Percentiles rank a stretch among this genome's conserved stretches.
Evolutionary conservation across 2,113 vertebrate genomes (phyloP).

Genomic region (Sceloporus tristichus): DNA sequence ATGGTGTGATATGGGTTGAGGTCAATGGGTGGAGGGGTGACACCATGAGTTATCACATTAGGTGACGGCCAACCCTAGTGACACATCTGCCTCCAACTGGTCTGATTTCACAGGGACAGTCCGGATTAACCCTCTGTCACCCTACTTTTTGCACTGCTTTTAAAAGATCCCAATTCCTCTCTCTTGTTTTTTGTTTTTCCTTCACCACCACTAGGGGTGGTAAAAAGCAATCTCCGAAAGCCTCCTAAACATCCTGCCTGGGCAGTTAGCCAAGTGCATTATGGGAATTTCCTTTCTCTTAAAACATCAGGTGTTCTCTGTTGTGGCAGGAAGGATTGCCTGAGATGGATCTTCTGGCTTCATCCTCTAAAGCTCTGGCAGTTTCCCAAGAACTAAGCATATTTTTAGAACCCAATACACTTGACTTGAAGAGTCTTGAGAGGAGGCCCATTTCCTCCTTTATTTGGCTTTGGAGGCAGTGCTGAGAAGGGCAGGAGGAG

Average conservation of each 20-base stretch:
- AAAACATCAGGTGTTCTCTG: background rate
- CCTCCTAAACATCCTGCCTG: background rate
- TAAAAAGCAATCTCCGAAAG: background rate
- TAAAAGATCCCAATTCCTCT: no score
- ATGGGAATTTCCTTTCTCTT: constrained; percentile 10
- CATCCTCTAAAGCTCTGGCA: constrained; percentile 57
- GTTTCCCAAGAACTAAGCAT: constrained; percentile 45
- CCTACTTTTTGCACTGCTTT: no score
- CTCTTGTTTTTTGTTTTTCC: background rate
- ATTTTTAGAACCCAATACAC: constrained; percentile 40
- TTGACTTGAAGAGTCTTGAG: constrained; percentile 60
- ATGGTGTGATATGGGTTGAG: no score
- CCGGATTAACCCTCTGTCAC: no score
- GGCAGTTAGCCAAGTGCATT: background rate
- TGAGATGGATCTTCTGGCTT: background rate
- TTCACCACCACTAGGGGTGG: no score
- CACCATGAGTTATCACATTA: no score
- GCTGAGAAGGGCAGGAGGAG: constrained; percentile 42
- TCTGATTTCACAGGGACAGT: no score
- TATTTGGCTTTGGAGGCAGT: constrained; percentile 73
- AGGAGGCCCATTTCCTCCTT: constrained; percentile 72
- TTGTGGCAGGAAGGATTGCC: background rate
- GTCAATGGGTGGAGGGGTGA: no score
- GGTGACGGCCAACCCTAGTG: no score
- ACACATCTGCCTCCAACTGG: no score